Evolutionary conservation across 2,888 invertebrate species (phyloP).

Genomic region (Octonoba sinensis): DNA sequence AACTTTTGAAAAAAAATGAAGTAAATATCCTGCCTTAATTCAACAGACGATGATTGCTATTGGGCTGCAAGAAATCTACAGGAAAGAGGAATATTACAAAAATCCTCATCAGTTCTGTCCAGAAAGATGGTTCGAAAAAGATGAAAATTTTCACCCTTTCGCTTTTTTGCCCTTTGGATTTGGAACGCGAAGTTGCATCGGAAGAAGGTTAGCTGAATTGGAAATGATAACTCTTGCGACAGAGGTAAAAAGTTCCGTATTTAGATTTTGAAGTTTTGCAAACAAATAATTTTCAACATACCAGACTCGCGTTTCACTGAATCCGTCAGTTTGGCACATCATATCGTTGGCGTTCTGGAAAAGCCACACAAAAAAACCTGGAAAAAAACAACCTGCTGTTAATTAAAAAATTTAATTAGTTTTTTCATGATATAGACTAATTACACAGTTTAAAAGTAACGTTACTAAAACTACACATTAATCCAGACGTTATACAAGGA

Average conservation of each 20-base stretch:
- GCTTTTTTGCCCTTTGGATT: conserved; percentile 70
- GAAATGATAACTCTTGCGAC: conserved; percentile 28
- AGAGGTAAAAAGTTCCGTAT: conserved; percentile 19
- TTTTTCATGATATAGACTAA: too few species aligned
- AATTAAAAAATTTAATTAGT: too few species aligned
- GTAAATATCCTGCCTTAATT: too few species aligned
- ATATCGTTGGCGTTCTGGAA: too few species aligned
- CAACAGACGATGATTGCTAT: conserved; percentile 70
- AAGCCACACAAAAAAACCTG: too few species aligned
- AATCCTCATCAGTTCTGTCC: conserved; percentile 69
- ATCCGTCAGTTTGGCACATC: too few species aligned
- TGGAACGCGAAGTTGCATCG: conserved; percentile 71
- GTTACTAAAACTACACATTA: too few species aligned
- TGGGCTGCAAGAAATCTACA: conserved; percentile 69
- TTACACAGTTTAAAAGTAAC: too few species aligned
- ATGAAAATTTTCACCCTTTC: conserved; percentile 69
- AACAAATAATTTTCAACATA: background rate
- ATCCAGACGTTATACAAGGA: too few species aligned
- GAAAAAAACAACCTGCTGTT: too few species aligned
- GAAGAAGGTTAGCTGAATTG: conserved; percentile 57
- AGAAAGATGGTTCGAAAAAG: conserved; percentile 70
- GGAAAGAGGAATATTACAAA: conserved; percentile 68
- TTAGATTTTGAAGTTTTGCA: too few species aligned
- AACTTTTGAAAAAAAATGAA: too few species aligned
- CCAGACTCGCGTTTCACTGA: background rate